Conservation (phyloP, 2,797 vertebrate genomes). For the Odontamblyopus lacepedii region DNA sequence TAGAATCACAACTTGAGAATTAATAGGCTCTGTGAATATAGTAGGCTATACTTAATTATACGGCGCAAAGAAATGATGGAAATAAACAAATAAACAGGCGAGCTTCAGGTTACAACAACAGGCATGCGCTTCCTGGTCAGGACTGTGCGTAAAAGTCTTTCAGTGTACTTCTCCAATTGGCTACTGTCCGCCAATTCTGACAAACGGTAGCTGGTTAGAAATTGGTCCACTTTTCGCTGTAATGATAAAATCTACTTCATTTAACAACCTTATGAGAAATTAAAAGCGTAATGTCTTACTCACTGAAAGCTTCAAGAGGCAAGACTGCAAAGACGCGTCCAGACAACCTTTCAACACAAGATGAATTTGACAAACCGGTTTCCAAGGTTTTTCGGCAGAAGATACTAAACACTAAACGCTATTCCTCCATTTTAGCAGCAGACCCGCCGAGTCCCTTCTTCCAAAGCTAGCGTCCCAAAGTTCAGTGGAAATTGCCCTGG, state of each 20-base stretch:
- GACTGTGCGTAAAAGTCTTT: no score
- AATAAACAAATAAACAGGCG: no score
- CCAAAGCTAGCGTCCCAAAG: conserved; percentile 14
- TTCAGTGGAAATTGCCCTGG: background rate
- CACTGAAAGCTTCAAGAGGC: conserved; percentile 43
- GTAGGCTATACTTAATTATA: no score
- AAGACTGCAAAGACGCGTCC: conserved; percentile 23
- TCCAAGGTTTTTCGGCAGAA: background rate
- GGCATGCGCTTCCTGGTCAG: no score
- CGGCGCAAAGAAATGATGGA: no score
- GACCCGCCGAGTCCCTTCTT: conserved; percentile 5
- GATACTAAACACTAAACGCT: background rate
- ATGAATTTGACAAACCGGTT: background rate
- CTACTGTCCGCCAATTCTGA: background rate
- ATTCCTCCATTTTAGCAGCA: conserved; percentile 22
- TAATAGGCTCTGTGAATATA: no score
- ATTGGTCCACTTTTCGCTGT: background rate
- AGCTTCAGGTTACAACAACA: no score
- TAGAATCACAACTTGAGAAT: no score
- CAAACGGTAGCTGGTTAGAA: background rate
- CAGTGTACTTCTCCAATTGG: conserved; percentile 37
- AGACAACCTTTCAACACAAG: conserved; percentile 11
- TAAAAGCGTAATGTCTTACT: conserved; percentile 22
- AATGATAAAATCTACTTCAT: background rate
- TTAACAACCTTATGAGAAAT: background rate